phyloP scores from a whole-genome alignment of 2,888 invertebrate genomes.

The Sepioteuthis lessoniana region DNA sequence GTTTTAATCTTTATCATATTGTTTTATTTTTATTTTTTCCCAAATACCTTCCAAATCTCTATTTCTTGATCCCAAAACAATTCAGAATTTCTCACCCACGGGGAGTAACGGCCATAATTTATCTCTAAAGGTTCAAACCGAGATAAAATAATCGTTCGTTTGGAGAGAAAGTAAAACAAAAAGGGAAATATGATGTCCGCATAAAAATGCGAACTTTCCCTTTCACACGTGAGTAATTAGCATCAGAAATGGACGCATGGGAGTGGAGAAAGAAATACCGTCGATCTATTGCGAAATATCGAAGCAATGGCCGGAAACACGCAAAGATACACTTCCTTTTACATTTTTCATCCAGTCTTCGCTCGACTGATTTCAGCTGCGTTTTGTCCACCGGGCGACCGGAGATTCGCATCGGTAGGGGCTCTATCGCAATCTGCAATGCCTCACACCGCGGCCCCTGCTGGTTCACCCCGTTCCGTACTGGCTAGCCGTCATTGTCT shows the following conservation, averaged over 20 bases:
- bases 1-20: neutral
- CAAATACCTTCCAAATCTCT: neutral
- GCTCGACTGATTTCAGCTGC: neutral
- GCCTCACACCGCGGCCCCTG: neutral
- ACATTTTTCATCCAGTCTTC: neutral
- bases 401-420: neutral
- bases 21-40: neutral
- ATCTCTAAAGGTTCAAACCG: neutral
- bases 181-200: too few relatives aligned
- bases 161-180: neutral
- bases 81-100: neutral
- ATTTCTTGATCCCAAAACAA: neutral
- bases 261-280: neutral
- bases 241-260: fast-evolving
- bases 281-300: neutral
- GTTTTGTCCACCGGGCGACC: neutral
- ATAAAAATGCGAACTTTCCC: neutral
- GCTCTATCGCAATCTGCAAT: neutral
- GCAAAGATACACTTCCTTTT: neutral
- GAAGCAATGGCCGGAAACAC: neutral
- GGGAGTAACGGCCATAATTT: neutral
- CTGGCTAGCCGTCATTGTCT: neutral
- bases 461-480: neutral
- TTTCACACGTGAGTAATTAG: neutral
- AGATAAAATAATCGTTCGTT: neutral